These are phyloP conservation scores for Antheraea assamensis DNA, from an alignment of 2,888 invertebrate genomes.

Conservation along the genomic window DNA sequence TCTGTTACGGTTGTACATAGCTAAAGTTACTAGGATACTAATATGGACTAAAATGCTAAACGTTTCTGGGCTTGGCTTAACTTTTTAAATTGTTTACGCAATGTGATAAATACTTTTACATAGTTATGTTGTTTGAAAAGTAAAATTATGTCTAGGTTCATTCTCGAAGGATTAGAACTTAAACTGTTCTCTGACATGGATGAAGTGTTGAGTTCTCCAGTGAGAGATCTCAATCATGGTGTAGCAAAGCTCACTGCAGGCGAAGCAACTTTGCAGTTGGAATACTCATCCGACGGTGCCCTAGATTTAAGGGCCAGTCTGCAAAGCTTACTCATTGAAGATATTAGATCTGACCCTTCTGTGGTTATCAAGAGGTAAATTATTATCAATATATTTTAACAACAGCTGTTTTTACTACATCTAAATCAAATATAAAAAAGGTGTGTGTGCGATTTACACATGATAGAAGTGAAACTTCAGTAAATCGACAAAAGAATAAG, in stretches of 20 bases:
- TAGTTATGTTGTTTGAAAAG: not conserved
- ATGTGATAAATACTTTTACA: not conserved
- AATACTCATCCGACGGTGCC: constrained; percentile 86
- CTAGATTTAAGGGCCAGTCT: constrained; percentile 86
- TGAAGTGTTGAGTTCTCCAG: constrained; percentile 88
- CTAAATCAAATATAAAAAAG: too few relatives aligned
- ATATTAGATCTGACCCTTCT: constrained; percentile 86
- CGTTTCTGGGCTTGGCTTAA: not conserved
- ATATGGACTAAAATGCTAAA: not conserved
- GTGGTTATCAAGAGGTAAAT: constrained; percentile 82
- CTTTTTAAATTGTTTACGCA: not conserved
- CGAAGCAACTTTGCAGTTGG: constrained; percentile 84
- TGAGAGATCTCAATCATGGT: constrained; percentile 87
- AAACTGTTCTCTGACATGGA: constrained; percentile 88
- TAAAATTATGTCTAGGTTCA: constrained; percentile 66
- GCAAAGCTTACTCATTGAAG: constrained; percentile 86
- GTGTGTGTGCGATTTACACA: too few relatives aligned
- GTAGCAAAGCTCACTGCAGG: constrained; percentile 86
- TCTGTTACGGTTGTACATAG: not conserved
- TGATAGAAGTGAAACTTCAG: too few relatives aligned
- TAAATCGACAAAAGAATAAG: too few relatives aligned
- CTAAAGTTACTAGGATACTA: not conserved
- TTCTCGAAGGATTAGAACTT: constrained; percentile 86
- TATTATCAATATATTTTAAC: too few relatives aligned
- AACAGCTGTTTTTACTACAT: too few relatives aligned